Percentiles rank a stretch among this genome's conserved stretches.
Evolutionary conservation across 2,888 invertebrate genomes (phyloP).

Genomic region (Macrosoma leucophasiata): DNA sequence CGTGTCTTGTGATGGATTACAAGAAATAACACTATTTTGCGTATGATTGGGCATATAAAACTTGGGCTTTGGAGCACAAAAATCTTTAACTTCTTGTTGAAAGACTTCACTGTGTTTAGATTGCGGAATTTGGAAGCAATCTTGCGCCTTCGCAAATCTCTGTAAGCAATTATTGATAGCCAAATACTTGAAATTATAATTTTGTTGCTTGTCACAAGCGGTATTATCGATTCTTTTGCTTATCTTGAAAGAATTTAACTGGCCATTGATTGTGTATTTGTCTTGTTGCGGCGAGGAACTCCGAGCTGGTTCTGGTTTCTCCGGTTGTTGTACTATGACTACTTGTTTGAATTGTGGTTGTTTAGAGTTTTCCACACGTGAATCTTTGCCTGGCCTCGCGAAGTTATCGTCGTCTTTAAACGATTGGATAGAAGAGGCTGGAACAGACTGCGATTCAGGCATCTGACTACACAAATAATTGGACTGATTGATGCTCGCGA

Average conservation of each 20-base stretch:
- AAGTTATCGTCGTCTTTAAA: no score
- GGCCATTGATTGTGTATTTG: slow-evolving; percentile 30
- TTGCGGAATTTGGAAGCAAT: slow-evolving; percentile 30
- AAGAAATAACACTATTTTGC: slow-evolving; percentile 30
- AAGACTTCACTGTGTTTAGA: slow-evolving; percentile 28
- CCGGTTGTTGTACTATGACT: slow-evolving; percentile 41
- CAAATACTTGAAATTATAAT: slow-evolving; percentile 49
- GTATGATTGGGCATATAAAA: slow-evolving; percentile 32
- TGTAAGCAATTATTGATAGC: slow-evolving; percentile 40
- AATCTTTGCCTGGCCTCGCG: no score
- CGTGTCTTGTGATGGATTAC: slow-evolving; percentile 12
- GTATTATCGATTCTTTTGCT: slow-evolving; percentile 21
- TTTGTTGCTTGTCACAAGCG: slow-evolving; percentile 31
- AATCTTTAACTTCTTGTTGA: slow-evolving; percentile 34
- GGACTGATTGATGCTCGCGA: slow-evolving; percentile 65
- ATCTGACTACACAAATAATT: slow-evolving; percentile 59
- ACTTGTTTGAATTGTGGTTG: slow-evolving; percentile 45
- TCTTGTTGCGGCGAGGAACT: slow-evolving; percentile 23
- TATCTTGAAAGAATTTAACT: slow-evolving; percentile 31
- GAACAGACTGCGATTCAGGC: slow-evolving; percentile 31
- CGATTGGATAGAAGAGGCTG: slow-evolving; percentile 24
- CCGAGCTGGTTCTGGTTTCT: slow-evolving; percentile 26
- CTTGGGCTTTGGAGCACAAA: slow-evolving; percentile 38
- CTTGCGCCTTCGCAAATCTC: slow-evolving; percentile 32
- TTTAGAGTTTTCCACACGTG: slow-evolving; percentile 29